phyloP scores from a whole-genome alignment of 1,140 invertebrate species.

The Eupeodes corollae region DNA sequence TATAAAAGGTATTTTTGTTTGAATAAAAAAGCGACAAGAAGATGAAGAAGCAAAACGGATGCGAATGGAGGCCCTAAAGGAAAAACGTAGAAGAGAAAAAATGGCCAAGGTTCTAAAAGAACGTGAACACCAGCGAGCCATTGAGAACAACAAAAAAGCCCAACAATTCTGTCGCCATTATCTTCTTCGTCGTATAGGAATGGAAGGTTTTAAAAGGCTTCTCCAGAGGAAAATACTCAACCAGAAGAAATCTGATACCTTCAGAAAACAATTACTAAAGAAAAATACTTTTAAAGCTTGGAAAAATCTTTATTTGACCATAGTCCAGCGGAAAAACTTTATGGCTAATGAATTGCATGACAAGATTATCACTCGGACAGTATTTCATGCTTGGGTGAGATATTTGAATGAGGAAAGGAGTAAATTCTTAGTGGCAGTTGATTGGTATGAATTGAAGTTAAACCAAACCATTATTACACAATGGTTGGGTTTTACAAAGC shows the following conservation, averaged over 20 bases:
- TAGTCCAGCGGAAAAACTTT: conserved; percentile 37
- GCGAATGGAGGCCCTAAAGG: conserved; percentile 45
- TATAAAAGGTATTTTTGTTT: not conserved
- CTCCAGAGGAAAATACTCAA: conserved; percentile 41
- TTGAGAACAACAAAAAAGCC: conserved; percentile 43
- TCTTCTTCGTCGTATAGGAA: conserved; percentile 40
- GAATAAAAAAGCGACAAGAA: conserved; percentile 19
- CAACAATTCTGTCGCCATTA: conserved; percentile 45
- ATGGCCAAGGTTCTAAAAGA: conserved; percentile 43
- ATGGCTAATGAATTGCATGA: conserved; percentile 40
- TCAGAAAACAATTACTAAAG: conserved; percentile 38
- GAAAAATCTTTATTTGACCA: conserved; percentile 40
- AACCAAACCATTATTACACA: conserved; percentile 40
- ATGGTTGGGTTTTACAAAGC: conserved; percentile 38
- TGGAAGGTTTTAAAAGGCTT: conserved; percentile 41
- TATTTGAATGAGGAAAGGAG: conserved; percentile 37
- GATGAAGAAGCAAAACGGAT: conserved; percentile 50
- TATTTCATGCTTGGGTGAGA: conserved; percentile 34
- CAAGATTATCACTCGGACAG: conserved; percentile 34
- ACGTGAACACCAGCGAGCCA: conserved; percentile 40
- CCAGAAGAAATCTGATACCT: conserved; percentile 38
- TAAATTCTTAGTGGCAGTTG: conserved; percentile 47
- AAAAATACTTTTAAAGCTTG: conserved; percentile 41
- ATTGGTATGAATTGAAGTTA: conserved; percentile 47
- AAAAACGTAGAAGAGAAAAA: conserved; percentile 46